Evolutionary conservation across 1,140 invertebrate genomes (phyloP), one percentile per base, ranked within the genome.

Genomic region (Leptinotarsa undecemlineata): DNA sequence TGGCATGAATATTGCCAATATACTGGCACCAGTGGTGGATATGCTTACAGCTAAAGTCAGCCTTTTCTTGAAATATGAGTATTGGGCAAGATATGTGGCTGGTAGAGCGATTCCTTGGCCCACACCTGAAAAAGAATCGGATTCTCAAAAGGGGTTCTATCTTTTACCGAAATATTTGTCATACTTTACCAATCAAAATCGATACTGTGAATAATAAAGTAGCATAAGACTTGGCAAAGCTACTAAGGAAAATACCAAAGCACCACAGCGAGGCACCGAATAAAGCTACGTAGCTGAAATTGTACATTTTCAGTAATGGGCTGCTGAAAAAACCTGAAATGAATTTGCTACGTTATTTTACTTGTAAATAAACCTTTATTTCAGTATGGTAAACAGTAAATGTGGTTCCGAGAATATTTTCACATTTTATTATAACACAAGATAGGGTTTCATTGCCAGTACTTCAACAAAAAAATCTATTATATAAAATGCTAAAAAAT

Each of bases 51-150:
- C 87, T 73, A 86, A 78, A 20, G 85, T 83, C 64, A 87, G 80
- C 75, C 81, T 82, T 78, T 85, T 84, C 48, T 82, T 81, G 77
- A 88, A 88, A 72, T 86, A 87, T 8, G 84, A 81, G 77, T 86
- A 86, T 20, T 85, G 77, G 1, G 85, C 85, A 21, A 87, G 74
- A 68, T 83, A 84, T 14, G 80, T 82, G 6, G 80, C 81, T 19
- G 83, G 83, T 72, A 84, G 76, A 23, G 84, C 51, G 70, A 83
- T 84, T n/a, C 83, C 83, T 74, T 84, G 83, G 14, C 83, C 84
- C 15, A 82, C 21, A 64, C 83, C 84, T 85, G 70, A 26, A 81
- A 82, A 17, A 4, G n/a, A 57, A 19, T 57, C n/a, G 6, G 3
- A n/a, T 42, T 3, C 8, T 42, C 33, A 42, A 42, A 42, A 0